phyloP scores from a whole-genome alignment of 2,113 vertebrate species.

The Melanostigma gelatinosum region DNA sequence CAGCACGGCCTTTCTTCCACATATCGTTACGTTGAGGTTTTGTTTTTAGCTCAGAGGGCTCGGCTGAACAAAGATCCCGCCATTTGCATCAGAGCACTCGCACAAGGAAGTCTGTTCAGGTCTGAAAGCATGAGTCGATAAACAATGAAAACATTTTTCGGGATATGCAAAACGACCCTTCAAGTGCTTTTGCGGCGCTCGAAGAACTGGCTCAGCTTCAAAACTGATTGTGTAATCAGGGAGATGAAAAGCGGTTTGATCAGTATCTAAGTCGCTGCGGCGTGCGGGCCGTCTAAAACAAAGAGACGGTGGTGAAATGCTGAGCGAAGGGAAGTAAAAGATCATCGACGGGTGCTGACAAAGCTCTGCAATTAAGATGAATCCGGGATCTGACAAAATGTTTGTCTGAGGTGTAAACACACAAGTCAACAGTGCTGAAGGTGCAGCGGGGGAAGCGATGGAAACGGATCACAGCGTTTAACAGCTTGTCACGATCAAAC shows the following conservation, averaged over 20 bases:
- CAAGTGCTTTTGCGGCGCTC: background rate
- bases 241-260: constrained; percentile 53
- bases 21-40: constrained; percentile 14
- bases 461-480: constrained; percentile 66
- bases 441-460: constrained; percentile 13
- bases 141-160: constrained; percentile 19
- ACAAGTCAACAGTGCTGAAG: constrained; percentile 64
- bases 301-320: constrained; percentile 19
- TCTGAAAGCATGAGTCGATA: constrained; percentile 1
- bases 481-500: constrained; percentile 83
- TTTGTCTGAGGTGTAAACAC: constrained; percentile 80
- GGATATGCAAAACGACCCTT: constrained; percentile 15
- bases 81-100: constrained; percentile 26
- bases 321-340: constrained; percentile 52
- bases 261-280: constrained; percentile 33
- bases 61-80: constrained; percentile 40
- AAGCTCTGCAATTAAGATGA: constrained; percentile 73
- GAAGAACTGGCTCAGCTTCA: constrained; percentile 13
- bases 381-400: constrained; percentile 69
- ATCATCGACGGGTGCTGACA: constrained; percentile 67
- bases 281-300: background rate
- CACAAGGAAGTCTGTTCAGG: background rate
- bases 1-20: constrained; percentile 69
- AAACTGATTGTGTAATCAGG: constrained; percentile 42
- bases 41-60: constrained; percentile 87